phyloP scores from a whole-genome alignment of 1,140 invertebrate species.

The Helicoverpa armigera region DNA sequence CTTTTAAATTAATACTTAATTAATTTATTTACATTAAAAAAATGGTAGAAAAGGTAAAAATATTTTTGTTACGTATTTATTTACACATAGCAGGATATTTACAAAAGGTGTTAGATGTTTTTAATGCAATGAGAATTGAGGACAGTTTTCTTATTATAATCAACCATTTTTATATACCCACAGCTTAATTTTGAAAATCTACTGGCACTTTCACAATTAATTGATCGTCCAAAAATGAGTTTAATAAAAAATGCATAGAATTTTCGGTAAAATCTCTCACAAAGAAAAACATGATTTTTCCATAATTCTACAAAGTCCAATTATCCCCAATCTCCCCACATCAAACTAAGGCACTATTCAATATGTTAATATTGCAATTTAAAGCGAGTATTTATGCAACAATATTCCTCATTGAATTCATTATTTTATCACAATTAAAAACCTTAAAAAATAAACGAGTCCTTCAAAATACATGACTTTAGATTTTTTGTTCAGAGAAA shows the following conservation, averaged over 20 bases:
- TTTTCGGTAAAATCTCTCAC: too few species aligned
- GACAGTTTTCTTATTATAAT: background rate
- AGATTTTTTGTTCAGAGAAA: background rate
- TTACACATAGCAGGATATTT: constrained; percentile 64
- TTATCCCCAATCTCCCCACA: background rate
- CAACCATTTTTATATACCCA: background rate
- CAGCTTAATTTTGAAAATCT: background rate
- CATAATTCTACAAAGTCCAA: too few species aligned
- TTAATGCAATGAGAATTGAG: background rate
- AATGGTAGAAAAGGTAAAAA: constrained; percentile 43
- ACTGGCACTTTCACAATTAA: background rate
- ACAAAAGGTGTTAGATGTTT: constrained; percentile 59
- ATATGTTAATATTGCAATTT: constrained; percentile 55
- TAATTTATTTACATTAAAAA: constrained; percentile 66
- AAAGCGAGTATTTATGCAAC: constrained; percentile 47
- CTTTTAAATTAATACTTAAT: constrained; percentile 54
- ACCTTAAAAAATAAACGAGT: constrained; percentile 38
- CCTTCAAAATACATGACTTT: constrained; percentile 22
- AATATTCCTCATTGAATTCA: constrained; percentile 38
- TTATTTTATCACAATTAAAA: constrained; percentile 47
- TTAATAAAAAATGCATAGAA: too few species aligned
- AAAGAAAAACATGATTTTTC: too few species aligned
- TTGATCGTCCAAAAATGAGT: too few species aligned
- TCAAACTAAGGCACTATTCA: constrained; percentile 59
- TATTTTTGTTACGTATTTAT: constrained; percentile 61